Conservation (phyloP, 2,113 vertebrate species). For the Sterrhoptilus dennistouni region DNA sequence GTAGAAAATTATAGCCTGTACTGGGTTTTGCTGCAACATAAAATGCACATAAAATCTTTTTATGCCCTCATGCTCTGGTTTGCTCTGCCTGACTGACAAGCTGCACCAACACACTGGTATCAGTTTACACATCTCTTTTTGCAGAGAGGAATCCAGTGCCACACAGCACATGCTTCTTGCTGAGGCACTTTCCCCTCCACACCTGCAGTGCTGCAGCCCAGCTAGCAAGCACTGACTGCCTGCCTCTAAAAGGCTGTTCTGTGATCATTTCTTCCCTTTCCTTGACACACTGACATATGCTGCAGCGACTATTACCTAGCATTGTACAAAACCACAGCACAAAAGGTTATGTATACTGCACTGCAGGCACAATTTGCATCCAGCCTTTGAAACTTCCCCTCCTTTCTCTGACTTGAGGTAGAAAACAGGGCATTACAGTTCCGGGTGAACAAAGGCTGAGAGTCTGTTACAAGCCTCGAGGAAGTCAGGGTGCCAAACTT, state of each 20-base stretch:
- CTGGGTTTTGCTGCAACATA: conserved; percentile 7
- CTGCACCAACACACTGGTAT: not conserved
- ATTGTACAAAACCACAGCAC: not conserved
- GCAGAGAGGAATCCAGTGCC: not conserved
- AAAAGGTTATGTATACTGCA: not conserved
- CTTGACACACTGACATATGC: not conserved
- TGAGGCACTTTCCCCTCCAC: not conserved
- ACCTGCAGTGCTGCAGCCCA: not conserved
- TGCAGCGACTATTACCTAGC: not conserved
- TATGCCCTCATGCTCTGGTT: not conserved
- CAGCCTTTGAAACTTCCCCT: not conserved
- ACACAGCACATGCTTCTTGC: not conserved
- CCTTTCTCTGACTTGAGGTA: not conserved
- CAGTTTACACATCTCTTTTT: not conserved
- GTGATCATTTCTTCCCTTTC: not conserved
- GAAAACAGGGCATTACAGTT: not conserved
- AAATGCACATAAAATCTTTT: conserved; percentile 28
- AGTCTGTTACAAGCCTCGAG: not conserved
- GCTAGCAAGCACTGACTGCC: not conserved
- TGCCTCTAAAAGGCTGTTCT: not conserved
- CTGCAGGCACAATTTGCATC: not conserved
- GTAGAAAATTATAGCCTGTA: conserved; percentile 35
- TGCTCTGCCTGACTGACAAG: conserved; percentile 31
- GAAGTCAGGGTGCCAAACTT: not conserved
- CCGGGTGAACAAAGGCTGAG: not conserved